phyloP scores from a whole-genome alignment of 2,888 invertebrate genomes.

The Busseola fusca region DNA sequence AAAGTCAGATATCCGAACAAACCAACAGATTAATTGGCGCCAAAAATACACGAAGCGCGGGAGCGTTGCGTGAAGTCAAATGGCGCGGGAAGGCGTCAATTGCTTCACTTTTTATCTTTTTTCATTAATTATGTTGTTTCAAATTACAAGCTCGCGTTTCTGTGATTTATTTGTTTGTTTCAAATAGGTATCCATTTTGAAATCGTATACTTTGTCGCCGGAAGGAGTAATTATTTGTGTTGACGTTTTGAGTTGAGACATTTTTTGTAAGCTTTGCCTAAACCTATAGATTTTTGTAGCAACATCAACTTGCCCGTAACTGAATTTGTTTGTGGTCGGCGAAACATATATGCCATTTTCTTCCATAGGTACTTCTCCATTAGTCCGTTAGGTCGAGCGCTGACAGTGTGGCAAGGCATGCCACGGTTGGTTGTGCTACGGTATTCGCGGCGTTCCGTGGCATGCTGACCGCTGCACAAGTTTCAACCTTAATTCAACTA shows the following conservation, averaged over 20 bases:
- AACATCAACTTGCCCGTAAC: neutral
- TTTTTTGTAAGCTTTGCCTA: conserved; percentile 23
- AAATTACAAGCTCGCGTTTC: conserved; percentile 69
- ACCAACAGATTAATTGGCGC: conserved; percentile 76
- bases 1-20: conserved; percentile 47
- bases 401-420: too few species aligned
- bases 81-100: conserved; percentile 82
- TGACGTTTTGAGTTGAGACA: conserved; percentile 8
- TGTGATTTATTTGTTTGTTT: conserved; percentile 70
- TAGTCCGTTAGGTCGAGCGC: too few species aligned
- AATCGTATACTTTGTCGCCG: conserved; percentile 56
- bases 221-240: conserved; percentile 41
- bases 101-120: conserved; percentile 69
- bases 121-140: conserved; percentile 68
- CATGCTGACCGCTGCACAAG: too few species aligned
- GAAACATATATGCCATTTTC: too few species aligned
- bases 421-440: too few species aligned
- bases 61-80: conserved; percentile 78
- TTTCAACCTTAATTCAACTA: too few species aligned
- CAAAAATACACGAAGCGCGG: conserved; percentile 73
- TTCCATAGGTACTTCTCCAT: too few species aligned
- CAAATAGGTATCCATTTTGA: conserved; percentile 54
- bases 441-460: too few species aligned
- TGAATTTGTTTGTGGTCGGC: too few species aligned
- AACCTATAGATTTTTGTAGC: conserved; percentile 4